A percentile compares a stretch with the other conserved stretches of the same genome.
These are phyloP conservation scores for Aethina tumida DNA, from an alignment of 1,140 invertebrate species.

Conservation along the genomic window DNA sequence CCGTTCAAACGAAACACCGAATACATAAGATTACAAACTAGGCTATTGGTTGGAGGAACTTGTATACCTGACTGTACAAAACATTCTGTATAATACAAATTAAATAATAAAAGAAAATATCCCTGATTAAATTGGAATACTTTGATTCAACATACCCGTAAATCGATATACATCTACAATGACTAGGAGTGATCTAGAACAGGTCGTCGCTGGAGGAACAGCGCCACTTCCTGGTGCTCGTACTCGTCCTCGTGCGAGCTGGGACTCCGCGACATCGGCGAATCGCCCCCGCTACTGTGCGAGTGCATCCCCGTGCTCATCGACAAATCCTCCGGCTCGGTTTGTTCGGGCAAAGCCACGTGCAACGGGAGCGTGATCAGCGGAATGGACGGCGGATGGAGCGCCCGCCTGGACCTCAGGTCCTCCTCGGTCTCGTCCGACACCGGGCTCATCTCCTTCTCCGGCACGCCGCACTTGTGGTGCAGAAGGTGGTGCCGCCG, in stretches of 20 bases:
- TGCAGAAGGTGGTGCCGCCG: constrained; percentile 74
- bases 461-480: constrained; percentile 60
- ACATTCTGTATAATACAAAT: constrained; percentile 22
- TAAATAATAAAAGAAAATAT: constrained; percentile 10
- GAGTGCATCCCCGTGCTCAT: constrained; percentile 40
- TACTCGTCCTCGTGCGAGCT: constrained; percentile 27
- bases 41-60: constrained; percentile 31
- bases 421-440: constrained; percentile 33
- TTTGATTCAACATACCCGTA: constrained; percentile 19
- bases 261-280: constrained; percentile 28
- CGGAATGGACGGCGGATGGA: constrained; percentile 32
- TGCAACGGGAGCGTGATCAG: constrained; percentile 27
- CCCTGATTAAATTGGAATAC: constrained; percentile 8
- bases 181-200: constrained; percentile 25
- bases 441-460: constrained; percentile 21
- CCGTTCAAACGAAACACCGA: too few species aligned
- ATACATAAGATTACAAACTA: too few species aligned
- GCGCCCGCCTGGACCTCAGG: constrained; percentile 29
- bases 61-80: constrained; percentile 33
- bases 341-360: constrained; percentile 62
- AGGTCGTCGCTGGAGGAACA: constrained; percentile 23
- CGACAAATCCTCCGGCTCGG: constrained; percentile 78
- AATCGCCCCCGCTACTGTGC: constrained; percentile 28
- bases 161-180: constrained; percentile 4
- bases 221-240: constrained; percentile 19